Evolutionary conservation across 2,888 invertebrate species (phyloP), one percentile per base, ranked within the genome.

Genomic region (Spialia ferax): DNA sequence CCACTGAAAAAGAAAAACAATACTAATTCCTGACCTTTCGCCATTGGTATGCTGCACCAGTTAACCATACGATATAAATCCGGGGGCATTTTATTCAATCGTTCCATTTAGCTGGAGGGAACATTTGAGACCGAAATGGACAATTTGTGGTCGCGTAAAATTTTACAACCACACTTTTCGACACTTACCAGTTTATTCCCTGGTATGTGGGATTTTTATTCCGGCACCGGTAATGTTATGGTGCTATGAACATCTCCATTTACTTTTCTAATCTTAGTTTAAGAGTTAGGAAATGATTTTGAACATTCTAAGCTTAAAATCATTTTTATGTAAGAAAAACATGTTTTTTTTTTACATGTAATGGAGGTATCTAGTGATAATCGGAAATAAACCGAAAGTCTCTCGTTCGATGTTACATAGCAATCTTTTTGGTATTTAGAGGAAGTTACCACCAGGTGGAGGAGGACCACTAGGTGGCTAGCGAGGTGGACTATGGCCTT

Each of bases 71-170:
- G 22, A 15, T 56, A 64, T 65, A 65, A 65, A 65, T 56, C 56
- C 60, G n/a, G 50, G 22, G 57, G 45, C 35, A 50, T 50, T 65
- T 65, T 65, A 65, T 65, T 65, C 57, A 59, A 65, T 65, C 38
- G 57, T 22, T 35, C 50, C 64, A 65, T 65, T 65, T 57, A 65
- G 57, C 50, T 65, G 64, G 50, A 59, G 50, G 57, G 64, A 65
- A 65, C 57, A 23, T 57, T 57, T 65, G 73, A 75, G 73, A 67
- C 69, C 73, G 67, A 73, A 78, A 77, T 75, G 76, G 78, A 71
- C 77, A 75, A 78, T 82, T 81, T 79, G 77, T 76, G 75, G 71
- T 61, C 63, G 63, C 77, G 75, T 81, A 77, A 79, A 77, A 77
- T 79, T 79, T 81, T 78, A 81, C 72, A 72, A 70, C 73, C 74